These are phyloP conservation scores for Coelopa frigida DNA, from an alignment of 1,140 invertebrate species.

Conservation along the genomic window DNA sequence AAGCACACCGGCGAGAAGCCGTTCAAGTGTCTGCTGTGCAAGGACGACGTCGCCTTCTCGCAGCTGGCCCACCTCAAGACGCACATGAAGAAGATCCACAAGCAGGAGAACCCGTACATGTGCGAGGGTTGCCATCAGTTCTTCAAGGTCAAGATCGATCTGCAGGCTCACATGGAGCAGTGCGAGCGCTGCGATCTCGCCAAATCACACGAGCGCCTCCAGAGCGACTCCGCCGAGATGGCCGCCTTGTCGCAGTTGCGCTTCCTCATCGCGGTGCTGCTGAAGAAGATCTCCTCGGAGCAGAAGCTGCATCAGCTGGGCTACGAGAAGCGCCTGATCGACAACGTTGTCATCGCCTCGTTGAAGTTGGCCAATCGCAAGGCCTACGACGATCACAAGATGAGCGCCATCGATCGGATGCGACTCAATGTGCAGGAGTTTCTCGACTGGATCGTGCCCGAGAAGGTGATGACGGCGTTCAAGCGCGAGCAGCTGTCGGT, in stretches of 20 bases:
- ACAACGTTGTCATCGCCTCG: conserved; percentile 72
- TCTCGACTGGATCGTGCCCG: conserved; percentile 73
- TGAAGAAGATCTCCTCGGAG: conserved; percentile 74
- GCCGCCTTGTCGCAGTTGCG: conserved; percentile 61
- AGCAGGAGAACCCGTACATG: conserved; percentile 63
- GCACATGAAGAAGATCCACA: conserved; percentile 74
- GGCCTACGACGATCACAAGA: conserved; percentile 50
- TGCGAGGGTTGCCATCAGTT: conserved; percentile 63
- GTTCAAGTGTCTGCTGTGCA: conserved; percentile 65
- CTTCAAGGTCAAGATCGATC: conserved; percentile 66
- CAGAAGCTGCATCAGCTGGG: conserved; percentile 67
- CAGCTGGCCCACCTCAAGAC: conserved; percentile 75
- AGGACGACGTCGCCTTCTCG: conserved; percentile 60
- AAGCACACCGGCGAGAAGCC: conserved; percentile 75
- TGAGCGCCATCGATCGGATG: conserved; percentile 55
- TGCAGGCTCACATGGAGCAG: conserved; percentile 46
- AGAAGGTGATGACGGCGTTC: conserved; percentile 68
- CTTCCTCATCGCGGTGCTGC: conserved; percentile 64
- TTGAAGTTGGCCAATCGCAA: conserved; percentile 63
- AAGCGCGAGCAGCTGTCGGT: conserved; percentile 61
- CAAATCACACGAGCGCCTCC: conserved; percentile 2
- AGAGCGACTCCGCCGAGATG: conserved; percentile 14
- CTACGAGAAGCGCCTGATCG: conserved; percentile 73
- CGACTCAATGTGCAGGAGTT: conserved; percentile 67
- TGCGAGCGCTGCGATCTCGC: conserved; percentile 28